Evolutionary conservation across 2,113 vertebrate genomes (phyloP).

Genomic region (Alouatta palliata): DNA sequence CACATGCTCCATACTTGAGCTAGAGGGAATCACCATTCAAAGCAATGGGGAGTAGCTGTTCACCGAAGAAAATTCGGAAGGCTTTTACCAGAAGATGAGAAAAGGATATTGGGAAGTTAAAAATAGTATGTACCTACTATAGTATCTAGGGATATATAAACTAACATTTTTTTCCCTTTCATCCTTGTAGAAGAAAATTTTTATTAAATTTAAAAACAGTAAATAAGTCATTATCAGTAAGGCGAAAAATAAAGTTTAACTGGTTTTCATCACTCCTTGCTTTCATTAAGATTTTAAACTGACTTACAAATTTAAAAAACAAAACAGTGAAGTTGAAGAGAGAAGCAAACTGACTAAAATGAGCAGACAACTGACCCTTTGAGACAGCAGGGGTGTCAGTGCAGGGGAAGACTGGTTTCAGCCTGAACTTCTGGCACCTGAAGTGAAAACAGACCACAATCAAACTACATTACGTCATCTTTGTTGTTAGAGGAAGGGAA

Average conservation of each 20-base stretch:
- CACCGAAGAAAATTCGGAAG: not conserved
- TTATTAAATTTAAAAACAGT: not conserved
- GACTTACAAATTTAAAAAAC: not conserved
- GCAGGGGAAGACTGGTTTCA: not conserved
- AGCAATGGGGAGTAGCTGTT: not conserved
- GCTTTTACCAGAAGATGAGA: not conserved
- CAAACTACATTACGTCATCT: not conserved
- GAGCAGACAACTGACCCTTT: not conserved
- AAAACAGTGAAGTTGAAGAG: not conserved
- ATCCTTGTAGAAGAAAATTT: not conserved
- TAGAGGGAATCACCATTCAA: not conserved
- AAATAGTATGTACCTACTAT: not conserved
- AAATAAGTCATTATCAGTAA: not conserved
- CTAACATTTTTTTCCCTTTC: not conserved
- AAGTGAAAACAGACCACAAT: not conserved
- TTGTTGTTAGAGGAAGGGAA: not conserved
- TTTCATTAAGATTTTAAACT: conserved; percentile 1
- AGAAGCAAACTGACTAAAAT: not conserved
- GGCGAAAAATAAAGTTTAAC: not conserved
- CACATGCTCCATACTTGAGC: not conserved
- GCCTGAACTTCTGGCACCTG: not conserved
- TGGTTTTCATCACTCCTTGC: not conserved
- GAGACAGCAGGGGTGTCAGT: not conserved
- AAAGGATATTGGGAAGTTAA: not conserved
- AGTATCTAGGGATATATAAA: not conserved